phyloP scores from a whole-genome alignment of 2,888 invertebrate species.

The Lordiphosa fenestrarum region DNA sequence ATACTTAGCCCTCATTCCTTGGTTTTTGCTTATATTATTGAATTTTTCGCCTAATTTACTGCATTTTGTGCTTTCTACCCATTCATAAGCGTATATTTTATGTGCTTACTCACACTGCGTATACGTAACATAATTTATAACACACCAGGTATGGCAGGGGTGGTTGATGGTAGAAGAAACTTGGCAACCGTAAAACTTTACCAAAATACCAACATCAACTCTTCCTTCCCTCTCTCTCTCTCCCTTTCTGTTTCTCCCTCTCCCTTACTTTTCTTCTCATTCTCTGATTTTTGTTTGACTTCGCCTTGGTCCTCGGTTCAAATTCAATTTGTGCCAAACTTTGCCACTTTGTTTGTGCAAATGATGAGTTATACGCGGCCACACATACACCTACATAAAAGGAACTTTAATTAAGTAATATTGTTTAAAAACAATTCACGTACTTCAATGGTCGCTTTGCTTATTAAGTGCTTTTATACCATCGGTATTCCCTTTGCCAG shows the following conservation, averaged over 20 bases:
- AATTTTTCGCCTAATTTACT: conserved; percentile 65
- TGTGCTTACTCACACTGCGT: conserved; percentile 55
- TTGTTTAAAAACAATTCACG: conserved; percentile 21
- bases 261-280: not conserved
- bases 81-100: conserved; percentile 64
- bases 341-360: conserved; percentile 21
- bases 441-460: conserved; percentile 1
- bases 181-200: conserved; percentile 30
- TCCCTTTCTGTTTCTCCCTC: not conserved
- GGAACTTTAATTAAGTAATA: conserved; percentile 31
- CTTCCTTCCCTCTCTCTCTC: not conserved
- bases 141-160: conserved; percentile 4
- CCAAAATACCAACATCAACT: conserved; percentile 21
- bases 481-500: conserved; percentile 7
- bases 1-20: not conserved
- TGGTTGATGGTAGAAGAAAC: not conserved
- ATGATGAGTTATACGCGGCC: conserved; percentile 23
- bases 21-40: conserved; percentile 39
- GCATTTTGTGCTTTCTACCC: conserved; percentile 24
- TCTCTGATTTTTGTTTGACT: conserved; percentile 35
- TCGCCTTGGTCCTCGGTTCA: conserved; percentile 20
- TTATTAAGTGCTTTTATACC: not conserved
- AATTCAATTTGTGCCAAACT: conserved; percentile 27
- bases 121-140: conserved; percentile 67
- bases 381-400: not conserved